Base-by-base conservation (phyloP, 2,888 invertebrate species). In the Trachelus tabidus region DNA sequence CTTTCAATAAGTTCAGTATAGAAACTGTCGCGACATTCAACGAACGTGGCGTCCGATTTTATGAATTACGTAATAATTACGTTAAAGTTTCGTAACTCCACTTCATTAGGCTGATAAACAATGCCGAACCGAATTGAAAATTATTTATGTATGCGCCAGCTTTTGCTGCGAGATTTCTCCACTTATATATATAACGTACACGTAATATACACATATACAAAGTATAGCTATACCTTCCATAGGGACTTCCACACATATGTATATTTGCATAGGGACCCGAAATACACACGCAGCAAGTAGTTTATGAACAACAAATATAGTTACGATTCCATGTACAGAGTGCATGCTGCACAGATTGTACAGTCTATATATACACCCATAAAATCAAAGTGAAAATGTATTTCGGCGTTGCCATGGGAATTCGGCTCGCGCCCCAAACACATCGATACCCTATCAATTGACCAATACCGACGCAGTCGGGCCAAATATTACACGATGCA, bases 331-430 rank as follows among this genome's bases (percentile, higher is more conserved):
- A 56, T 56, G 56, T 23, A 56, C 23, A 9, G 4, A 40, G 40
- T 40, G 40, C 15, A 40, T 40, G 40, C 15, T 56, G 23, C 56
- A 40, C 40, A 56, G 23, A 56, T 56, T 56, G 56, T 23, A 56
- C 23, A 23, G 56, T 56, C 6, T 33, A 30, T 33, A 30, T 69
- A 69, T 9, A 69, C 4, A 31, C 15, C 15, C 12, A 35, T n/a
- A 31, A 77, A 86, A 85, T 84, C 85, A 81, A 77, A 78, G 82
- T 83, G 86, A 86, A 87, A 88, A 88, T 89, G 86, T 85, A 87
- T 89, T 88, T 85, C 79, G 82, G 84, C 85, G 89, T 90, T 90
- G 87, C 90, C 86, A 90, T 89, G 88, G 87, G 81, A 83, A 90
- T 86, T 86, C 83, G 80, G 76, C 15, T 73, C 82, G 80, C 80